Evolutionary conservation across 2,797 vertebrate species (phyloP), one percentile per base, ranked within the genome.

Genomic region (Mionectes olivaceus): DNA sequence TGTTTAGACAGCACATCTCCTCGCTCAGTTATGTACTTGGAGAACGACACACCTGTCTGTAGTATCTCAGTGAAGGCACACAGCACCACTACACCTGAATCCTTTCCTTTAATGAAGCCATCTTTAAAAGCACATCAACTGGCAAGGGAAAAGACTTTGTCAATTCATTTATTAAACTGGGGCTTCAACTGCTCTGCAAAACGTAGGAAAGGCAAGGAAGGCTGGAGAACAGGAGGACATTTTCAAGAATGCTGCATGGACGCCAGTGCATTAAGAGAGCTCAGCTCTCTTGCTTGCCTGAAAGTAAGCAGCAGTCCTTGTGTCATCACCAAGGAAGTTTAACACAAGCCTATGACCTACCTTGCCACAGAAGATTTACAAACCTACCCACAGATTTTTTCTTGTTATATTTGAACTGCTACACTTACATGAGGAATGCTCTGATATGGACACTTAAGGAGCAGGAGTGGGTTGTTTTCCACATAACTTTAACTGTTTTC

Each of bases 381-480:
- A 56, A 46, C 23, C 22, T 18, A 67, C 27, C 25, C 82, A 68
- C 21, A 55, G 55, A 81, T 28, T 43, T 88, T 93, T 59, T 57
- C 41, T 27, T 91, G 22, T 77, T 73, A 5, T 69, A 64, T 55
- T 77, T 94, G 50, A 92, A 68, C 56, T 57, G 43, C 35, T 89
- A 19, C 50, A 44, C 39, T 93, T 80, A 70, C 10, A 37, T 6
- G 25, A 89, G 56, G 78, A 94, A 49, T 89, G 56, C 56, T 87
- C 49, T 77, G 81, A 79, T 87, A 87, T 0, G 5, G 55, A 77
- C 35, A 39, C 78, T 96, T 70, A 75, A 73, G 50, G 33, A 84
- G 39, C 55, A 83, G 35, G 46, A 91, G 73, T 82, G 69, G 74
- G 69, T 67, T 93, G 57, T 88, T 91, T 92, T 87, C 63, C 65